Evolutionary conservation across 2,888 invertebrate genomes (phyloP).

Genomic region (Tachina grossa): DNA sequence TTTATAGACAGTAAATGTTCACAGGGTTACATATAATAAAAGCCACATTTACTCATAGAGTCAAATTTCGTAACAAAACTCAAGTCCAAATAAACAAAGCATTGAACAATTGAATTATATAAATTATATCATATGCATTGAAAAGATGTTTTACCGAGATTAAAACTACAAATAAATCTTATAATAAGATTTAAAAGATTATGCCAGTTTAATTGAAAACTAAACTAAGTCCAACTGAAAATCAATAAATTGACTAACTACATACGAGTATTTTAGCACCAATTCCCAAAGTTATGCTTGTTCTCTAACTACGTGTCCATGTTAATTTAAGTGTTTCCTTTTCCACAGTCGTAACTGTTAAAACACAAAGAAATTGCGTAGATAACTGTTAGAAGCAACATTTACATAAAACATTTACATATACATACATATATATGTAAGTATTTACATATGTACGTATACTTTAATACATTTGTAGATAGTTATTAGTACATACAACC

Average conservation of each 20-base stretch:
- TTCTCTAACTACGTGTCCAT: slow-evolving; percentile 40
- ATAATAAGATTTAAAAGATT: too few relatives aligned
- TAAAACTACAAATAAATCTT: too few relatives aligned
- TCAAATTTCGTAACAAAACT: background rate
- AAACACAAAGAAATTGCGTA: slow-evolving; percentile 52
- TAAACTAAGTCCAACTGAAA: too few relatives aligned
- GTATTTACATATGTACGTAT: background rate
- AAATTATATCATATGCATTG: too few relatives aligned
- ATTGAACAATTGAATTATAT: too few relatives aligned
- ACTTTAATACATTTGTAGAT: background rate
- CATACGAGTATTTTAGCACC: too few relatives aligned
- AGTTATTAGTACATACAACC: slow-evolving; percentile 14
- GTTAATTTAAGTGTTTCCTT: slow-evolving; percentile 52
- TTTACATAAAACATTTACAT: background rate
- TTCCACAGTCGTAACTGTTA: slow-evolving; percentile 31
- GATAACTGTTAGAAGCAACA: slow-evolving; percentile 46
- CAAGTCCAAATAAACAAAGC: too few relatives aligned
- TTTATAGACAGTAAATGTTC: background rate
- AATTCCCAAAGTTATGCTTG: too few relatives aligned
- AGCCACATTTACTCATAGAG: background rate
- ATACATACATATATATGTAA: background rate
- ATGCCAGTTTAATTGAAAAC: too few relatives aligned
- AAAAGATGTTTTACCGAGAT: too few relatives aligned
- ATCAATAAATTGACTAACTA: too few relatives aligned
- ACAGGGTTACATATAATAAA: background rate